Evolutionary conservation across 1,140 invertebrate genomes (phyloP).

Genomic region (Lycorma delicatula): DNA sequence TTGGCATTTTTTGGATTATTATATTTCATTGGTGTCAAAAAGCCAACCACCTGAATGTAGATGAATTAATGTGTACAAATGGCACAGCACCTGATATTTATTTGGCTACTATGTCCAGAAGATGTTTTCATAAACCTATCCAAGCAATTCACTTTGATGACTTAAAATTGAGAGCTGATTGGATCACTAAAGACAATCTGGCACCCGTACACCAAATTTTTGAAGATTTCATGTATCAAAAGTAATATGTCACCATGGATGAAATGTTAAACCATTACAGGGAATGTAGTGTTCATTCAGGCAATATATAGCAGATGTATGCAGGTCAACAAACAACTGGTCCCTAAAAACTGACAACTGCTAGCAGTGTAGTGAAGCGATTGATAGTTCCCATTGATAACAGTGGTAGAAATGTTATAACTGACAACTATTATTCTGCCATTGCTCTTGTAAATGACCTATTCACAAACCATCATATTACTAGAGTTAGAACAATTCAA

Average conservation of each 20-base stretch:
- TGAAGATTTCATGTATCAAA: neutral
- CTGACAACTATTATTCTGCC: conserved; percentile 36
- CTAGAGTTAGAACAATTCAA: conserved; percentile 30
- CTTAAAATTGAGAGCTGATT: neutral
- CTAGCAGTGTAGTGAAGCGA: neutral
- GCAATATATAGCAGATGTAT: neutral
- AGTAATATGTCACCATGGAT: neutral
- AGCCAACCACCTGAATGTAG: too few species aligned
- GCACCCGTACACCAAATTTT: neutral
- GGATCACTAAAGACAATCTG: neutral
- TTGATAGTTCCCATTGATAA: conserved; percentile 24
- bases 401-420: conserved; percentile 32
- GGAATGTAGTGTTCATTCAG: neutral
- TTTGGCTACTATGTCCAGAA: neutral
- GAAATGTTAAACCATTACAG: neutral
- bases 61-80: too few species aligned
- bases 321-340: neutral
- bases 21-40: too few species aligned
- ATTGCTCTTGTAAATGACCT: conserved; percentile 26
- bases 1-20: too few species aligned
- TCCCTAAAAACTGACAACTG: neutral
- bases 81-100: too few species aligned
- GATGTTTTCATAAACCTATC: neutral
- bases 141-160: neutral
- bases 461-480: conserved; percentile 29